These are phyloP conservation scores for Gastracanthus pulcherrimus DNA, from an alignment of 2,888 invertebrate species.

Conservation along the genomic window DNA sequence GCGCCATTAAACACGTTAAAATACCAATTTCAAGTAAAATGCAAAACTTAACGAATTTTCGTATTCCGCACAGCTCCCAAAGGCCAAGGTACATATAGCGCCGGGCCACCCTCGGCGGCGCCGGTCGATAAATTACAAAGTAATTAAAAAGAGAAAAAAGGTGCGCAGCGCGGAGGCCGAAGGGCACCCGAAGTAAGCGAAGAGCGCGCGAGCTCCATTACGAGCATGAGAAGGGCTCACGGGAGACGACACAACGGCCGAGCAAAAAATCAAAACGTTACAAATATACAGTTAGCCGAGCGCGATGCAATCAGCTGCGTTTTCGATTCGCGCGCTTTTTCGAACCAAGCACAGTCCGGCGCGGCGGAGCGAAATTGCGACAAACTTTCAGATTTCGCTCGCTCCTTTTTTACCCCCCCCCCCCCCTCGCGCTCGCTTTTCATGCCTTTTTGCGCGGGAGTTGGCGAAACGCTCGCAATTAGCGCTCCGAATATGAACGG, in stretches of 20 bases:
- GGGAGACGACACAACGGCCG: no score
- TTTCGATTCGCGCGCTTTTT: not conserved
- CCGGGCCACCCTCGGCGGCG: not conserved
- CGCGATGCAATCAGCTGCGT: constrained; percentile 18
- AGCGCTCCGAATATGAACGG: constrained; percentile 7
- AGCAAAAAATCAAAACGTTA: constrained; percentile 8
- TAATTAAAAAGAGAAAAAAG: constrained; percentile 12
- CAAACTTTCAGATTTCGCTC: constrained; percentile 6
- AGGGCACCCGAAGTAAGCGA: not conserved
- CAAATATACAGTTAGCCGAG: constrained; percentile 2
- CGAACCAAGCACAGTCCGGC: not conserved
- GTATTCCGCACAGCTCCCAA: not conserved
- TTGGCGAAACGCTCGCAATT: constrained; percentile 46
- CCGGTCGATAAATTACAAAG: constrained; percentile 21
- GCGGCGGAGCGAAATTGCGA: not conserved
- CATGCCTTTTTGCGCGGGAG: not conserved
- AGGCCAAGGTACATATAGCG: not conserved
- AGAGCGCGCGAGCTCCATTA: not conserved
- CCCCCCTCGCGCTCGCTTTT: not conserved
- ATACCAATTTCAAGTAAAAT: constrained; percentile 45
- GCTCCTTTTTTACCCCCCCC: constrained; percentile 1
- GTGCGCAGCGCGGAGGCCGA: no score
- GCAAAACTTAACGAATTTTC: constrained; percentile 49
- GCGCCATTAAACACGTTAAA: constrained; percentile 37
- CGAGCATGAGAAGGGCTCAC: no score